Evolutionary conservation across 2,797 vertebrate species (phyloP).

Genomic region (Hozukius guyotensis): DNA sequence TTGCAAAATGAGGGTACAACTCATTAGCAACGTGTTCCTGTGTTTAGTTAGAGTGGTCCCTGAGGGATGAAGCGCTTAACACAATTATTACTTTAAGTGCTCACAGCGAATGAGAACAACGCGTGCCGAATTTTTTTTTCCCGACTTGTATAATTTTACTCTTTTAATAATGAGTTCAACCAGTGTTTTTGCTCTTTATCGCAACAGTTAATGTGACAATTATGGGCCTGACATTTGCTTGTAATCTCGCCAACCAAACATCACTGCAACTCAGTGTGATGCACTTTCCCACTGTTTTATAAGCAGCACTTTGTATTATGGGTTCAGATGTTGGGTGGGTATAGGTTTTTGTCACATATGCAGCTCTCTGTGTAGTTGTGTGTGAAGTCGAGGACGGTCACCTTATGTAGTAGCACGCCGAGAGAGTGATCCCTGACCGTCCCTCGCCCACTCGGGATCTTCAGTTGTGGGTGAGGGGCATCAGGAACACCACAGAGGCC

Average conservation of each 20-base stretch:
- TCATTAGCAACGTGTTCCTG: background rate
- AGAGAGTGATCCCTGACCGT: slow-evolving; percentile 98
- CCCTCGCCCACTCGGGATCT: slow-evolving; percentile 99
- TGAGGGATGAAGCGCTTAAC: slow-evolving; percentile 16
- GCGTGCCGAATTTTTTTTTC: background rate
- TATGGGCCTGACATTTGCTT: background rate
- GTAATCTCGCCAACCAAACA: background rate
- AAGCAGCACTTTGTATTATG: background rate
- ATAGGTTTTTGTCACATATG: too few species aligned
- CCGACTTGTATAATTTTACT: background rate
- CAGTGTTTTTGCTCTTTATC: background rate
- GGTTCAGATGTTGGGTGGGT: background rate
- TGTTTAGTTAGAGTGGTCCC: slow-evolving; percentile 1
- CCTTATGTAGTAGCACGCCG: slow-evolving; percentile 93
- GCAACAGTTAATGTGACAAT: background rate
- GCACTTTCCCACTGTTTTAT: background rate
- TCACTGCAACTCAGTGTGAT: background rate
- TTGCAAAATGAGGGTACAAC: slow-evolving; percentile 19
- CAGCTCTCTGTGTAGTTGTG: background rate
- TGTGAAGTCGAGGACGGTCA: slow-evolving; percentile 58
- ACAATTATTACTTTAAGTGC: slow-evolving; percentile 9
- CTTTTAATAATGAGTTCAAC: background rate
- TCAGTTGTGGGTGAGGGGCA: slow-evolving; percentile 99
- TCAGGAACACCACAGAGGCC: slow-evolving; percentile 99
- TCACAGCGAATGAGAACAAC: slow-evolving; percentile 1